Conservation (phyloP, 2,797 vertebrate species). For the Amblyraja radiata region DNA sequence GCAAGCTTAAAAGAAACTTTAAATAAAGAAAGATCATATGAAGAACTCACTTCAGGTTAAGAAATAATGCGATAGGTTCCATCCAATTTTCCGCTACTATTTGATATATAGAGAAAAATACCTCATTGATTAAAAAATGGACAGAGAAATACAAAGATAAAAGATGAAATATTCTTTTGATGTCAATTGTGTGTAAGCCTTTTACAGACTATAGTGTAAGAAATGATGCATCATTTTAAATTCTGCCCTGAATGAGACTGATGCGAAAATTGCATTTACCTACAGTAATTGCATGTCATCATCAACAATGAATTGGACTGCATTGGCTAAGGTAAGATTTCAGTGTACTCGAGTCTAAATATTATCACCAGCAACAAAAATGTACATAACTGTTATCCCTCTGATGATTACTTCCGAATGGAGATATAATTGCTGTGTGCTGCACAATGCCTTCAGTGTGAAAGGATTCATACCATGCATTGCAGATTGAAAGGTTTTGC, state of each 20-base stretch:
- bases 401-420: neutral
- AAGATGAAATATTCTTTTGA: neutral
- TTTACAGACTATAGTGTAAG: neutral
- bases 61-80: neutral
- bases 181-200: neutral
- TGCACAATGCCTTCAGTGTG: neutral
- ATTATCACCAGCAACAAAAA: neutral
- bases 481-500: neutral
- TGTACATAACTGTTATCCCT: neutral
- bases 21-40: neutral
- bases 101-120: neutral
- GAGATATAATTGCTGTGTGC: neutral
- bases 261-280: slow-evolving; percentile 10
- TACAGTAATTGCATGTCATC: too few relatives aligned
- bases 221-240: neutral
- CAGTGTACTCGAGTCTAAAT: too few relatives aligned
- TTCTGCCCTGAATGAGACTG: neutral
- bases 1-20: neutral
- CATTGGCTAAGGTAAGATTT: neutral
- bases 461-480: neutral
- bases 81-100: neutral
- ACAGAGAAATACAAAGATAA: neutral
- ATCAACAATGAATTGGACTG: neutral
- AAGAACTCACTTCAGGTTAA: neutral
- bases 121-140: neutral